Base-by-base conservation (phyloP, 2,113 vertebrate species). In the Dicrurus megarhynchus region DNA sequence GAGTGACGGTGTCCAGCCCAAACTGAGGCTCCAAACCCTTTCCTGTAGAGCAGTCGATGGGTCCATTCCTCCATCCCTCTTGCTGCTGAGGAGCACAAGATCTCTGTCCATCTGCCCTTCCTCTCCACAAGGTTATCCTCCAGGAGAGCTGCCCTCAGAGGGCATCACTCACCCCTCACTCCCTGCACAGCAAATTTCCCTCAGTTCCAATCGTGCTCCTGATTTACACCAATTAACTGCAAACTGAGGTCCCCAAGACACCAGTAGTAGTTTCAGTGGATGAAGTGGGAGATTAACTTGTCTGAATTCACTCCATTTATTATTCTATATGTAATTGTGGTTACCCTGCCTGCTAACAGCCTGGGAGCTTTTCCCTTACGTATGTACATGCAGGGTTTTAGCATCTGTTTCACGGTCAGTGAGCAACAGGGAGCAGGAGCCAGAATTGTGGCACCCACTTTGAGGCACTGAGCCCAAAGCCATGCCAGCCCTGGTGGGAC, bases 201-300 rank as follows among this genome's bases (percentile, higher is more conserved):
- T 57, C 60, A 35, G 85, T 57, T 78, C 69, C 16, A 24, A 13
- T 13, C 2, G 9, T 26, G 61, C 89, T 91, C 67, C 93, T 86
- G 87, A 77, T 94, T 95, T 93, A 94, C 87, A 80, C 91, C 87
- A 80, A 87, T 83, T 87, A 94, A 83, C 64, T 83, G 67, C 71
- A 84, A 82, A 81, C 91, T 50, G 84, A 87, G 75, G 84, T 89
- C 93, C 87, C 84, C 37, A 53, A 85, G 93, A 94, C 75, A 83
- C 94, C 81, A 37, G 91, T 83, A 94, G 91, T 82, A 89, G 78
- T 83, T 95, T 79, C 84, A 76, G 89, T 11, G 6, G 89, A 93
- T 87, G 60, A 93, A 93, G 86, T 42, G 76, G 79, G 90, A 96
- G 90, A 95, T 96, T 92, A 97, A 96, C 94, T 93, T 90, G 88